Evolutionary conservation across 2,797 vertebrate species (phyloP).

Genomic region (Chelon labrosus): DNA sequence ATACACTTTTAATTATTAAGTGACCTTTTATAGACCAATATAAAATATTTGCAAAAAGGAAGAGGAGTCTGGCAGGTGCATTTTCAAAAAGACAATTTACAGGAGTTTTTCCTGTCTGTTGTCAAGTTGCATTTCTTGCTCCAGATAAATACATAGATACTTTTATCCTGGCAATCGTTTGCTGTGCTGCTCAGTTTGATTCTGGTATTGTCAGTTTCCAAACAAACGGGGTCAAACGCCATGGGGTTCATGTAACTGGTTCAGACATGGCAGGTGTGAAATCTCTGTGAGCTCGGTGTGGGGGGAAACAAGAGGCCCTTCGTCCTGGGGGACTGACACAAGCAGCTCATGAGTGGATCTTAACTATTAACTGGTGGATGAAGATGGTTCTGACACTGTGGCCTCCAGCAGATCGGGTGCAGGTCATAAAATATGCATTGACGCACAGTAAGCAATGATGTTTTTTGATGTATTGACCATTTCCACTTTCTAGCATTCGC

Average conservation of each 20-base stretch:
- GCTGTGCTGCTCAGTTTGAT: conserved; percentile 23
- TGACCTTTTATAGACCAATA: background rate
- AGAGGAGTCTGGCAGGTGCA: background rate
- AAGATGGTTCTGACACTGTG: conserved; percentile 37
- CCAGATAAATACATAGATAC: conserved; percentile 23
- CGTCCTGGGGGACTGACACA: conserved; percentile 42
- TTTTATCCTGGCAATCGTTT: conserved; percentile 27
- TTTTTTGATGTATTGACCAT: no score
- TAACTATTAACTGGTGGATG: conserved; percentile 57
- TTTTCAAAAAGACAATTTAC: background rate
- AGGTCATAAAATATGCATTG: background rate
- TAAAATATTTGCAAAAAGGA: background rate
- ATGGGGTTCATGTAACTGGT: conserved; percentile 48
- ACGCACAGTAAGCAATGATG: background rate
- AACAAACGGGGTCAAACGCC: conserved; percentile 44
- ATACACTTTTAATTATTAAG: conserved; percentile 5
- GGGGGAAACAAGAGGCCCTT: conserved; percentile 30
- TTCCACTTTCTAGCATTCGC: no score
- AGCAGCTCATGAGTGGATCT: conserved; percentile 41
- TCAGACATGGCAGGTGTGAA: conserved; percentile 66
- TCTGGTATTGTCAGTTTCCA: conserved; percentile 34
- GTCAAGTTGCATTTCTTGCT: background rate
- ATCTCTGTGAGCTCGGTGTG: conserved; percentile 28
- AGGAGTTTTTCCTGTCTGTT: background rate
- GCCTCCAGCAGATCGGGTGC: conserved; percentile 18